Evolutionary conservation across 2,797 vertebrate genomes (phyloP).

Genomic region (Pelodytes ibericus): DNA sequence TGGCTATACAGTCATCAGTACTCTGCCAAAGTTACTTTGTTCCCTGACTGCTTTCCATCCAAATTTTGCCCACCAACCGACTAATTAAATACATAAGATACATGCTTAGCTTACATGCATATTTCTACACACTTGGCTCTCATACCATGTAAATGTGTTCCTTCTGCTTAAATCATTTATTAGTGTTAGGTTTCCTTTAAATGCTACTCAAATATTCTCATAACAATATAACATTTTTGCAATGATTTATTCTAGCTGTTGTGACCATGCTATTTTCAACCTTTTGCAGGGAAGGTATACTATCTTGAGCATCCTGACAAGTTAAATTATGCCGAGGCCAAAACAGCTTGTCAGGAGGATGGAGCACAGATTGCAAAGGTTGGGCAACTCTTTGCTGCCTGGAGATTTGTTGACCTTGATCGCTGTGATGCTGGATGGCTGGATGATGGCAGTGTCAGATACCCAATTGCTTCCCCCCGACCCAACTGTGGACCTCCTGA

Average conservation of each 20-base stretch:
- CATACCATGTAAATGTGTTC: no score
- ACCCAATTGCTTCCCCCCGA: conserved; percentile 77
- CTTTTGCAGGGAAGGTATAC: conserved; percentile 80
- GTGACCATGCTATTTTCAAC: background rate
- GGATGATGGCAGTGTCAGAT: conserved; percentile 83
- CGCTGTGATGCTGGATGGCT: conserved; percentile 85
- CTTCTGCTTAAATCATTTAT: no score
- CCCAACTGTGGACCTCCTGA: conserved; percentile 77
- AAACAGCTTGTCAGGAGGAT: conserved; percentile 72
- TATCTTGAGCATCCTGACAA: conserved; percentile 71
- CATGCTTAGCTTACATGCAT: no score
- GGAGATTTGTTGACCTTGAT: conserved; percentile 82
- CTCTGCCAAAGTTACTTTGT: no score
- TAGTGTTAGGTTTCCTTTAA: no score
- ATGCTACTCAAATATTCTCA: no score
- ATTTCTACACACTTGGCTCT: no score
- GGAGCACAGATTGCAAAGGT: conserved; percentile 78
- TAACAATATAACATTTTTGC: background rate
- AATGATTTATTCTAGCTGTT: background rate
- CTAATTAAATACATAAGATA: no score
- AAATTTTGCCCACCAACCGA: no score
- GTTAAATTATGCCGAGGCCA: conserved; percentile 80
- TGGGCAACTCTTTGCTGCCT: conserved; percentile 85
- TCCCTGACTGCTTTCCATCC: no score
- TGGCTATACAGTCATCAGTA: no score